Evolutionary conservation across 92 coral and sea anemone genomes (phyloP).

Genomic region (Zoanthus sansibaricus): DNA sequence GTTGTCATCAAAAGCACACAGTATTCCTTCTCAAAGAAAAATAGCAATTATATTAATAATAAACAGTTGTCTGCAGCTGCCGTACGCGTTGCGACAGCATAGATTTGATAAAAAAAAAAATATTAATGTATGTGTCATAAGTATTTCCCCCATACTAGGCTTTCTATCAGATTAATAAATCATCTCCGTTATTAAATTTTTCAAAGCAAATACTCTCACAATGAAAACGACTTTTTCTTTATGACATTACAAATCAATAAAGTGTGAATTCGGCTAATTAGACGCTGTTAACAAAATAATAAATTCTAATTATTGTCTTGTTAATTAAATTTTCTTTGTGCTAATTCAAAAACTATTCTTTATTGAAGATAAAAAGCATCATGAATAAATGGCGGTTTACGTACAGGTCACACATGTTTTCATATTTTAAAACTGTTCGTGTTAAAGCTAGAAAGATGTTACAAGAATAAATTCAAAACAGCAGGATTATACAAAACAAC

Average conservation of each 20-base stretch:
- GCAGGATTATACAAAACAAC: too few relatives aligned
- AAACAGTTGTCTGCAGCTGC: too few relatives aligned
- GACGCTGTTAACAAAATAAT: background rate
- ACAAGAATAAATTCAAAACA: background rate
- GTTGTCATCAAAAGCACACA: too few relatives aligned
- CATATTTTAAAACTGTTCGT: background rate
- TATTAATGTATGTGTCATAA: too few relatives aligned
- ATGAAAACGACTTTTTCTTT: slow-evolving; percentile 32
- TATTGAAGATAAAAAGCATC: background rate
- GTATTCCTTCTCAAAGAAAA: too few relatives aligned
- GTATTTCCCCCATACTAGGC: too few relatives aligned
- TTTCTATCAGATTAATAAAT: background rate
- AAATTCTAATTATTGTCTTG: slow-evolving; percentile 6
- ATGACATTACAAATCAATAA: slow-evolving; percentile 33
- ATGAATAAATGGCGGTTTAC: background rate
- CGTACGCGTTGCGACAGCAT: too few relatives aligned
- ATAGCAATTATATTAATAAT: too few relatives aligned
- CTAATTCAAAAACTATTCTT: background rate
- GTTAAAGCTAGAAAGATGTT: background rate
- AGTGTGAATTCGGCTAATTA: slow-evolving; percentile 30
- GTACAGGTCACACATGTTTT: background rate
- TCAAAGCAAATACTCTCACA: slow-evolving; percentile 18
- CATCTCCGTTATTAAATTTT: background rate
- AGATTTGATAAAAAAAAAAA: too few relatives aligned
- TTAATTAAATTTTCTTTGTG: background rate